Base-by-base conservation (phyloP, 2,888 invertebrate species). In the Ptychoptera contaminata region DNA sequence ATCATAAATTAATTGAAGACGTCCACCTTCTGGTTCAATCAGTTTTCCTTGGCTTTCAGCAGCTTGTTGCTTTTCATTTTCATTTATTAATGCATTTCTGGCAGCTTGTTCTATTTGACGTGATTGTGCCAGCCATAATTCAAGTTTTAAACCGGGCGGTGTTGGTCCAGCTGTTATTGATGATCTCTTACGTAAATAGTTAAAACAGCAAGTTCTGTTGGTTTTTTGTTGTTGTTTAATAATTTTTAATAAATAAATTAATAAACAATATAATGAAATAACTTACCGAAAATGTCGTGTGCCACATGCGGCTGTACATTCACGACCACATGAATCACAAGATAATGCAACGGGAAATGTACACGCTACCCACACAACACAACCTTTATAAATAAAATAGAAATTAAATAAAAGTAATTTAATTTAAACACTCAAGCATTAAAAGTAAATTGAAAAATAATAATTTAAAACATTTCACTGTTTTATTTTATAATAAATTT, bases 241-340 rank as follows among this genome's bases (percentile, higher is more conserved):
- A 11, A 36, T 15, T 7, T 12, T 43, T 7, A 16, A 2, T 39
- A 29, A 10, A 15, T 11, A 31, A 9, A 45, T 16, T 2, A 43
- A 36, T 16, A 23, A 29, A 37, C 2, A 11, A 11, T 37, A 30
- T 14, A 30, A 29, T 29, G 23, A 32, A 40, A 8, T 8, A 7
- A 9, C 48, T 47, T 49, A 63, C 63, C 63, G 57, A 55, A 79
- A 79, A 53, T 74, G 72, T 48, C 75, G 70, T 1, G 78, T 78
- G 5, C 78, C 77, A 50, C 79, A 79, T 8, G 76, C 73, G 40
- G 67, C 67, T 50, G 71, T 64, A 50, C 78, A 78, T 59, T 78
- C 76, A 42, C 70, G 65, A 39, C 78, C 78, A 51, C 78, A 78
- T 14, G 76, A 74, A 52, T 74, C 74, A 54, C 78, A 78, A 4